These are phyloP conservation scores for Poeciliopsis gracilis DNA, from an alignment of 2,797 vertebrate species.

Conservation along the genomic window DNA sequence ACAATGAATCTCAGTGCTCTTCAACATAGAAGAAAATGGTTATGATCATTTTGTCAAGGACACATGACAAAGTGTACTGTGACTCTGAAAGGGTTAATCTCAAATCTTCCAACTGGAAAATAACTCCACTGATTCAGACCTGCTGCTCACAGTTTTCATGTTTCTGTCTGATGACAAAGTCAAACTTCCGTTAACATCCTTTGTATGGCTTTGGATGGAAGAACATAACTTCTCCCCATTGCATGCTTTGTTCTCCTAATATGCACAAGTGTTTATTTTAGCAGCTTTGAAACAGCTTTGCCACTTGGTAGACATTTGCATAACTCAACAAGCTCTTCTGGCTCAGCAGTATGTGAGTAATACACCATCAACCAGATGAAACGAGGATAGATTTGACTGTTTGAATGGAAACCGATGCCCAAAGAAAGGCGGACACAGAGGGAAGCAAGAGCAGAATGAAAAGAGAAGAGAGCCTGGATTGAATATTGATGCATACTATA, in stretches of 20 bases:
- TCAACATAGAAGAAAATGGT: too few relatives aligned
- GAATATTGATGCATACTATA: conserved; percentile 12
- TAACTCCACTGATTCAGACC: neutral
- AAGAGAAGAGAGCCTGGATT: neutral
- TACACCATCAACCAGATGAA: conserved; percentile 35
- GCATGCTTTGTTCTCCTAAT: conserved; percentile 34
- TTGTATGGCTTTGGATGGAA: conserved; percentile 17
- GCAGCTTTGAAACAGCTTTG: conserved; percentile 41
- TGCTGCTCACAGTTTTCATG: neutral
- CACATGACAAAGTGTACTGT: too few relatives aligned
- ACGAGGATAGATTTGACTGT: conserved; percentile 26
- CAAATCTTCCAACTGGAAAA: neutral
- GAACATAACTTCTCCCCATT: conserved; percentile 17
- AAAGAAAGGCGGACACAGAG: conserved; percentile 12
- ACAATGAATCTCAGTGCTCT: too few relatives aligned
- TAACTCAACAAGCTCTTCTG: conserved; percentile 51
- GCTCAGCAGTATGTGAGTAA: conserved; percentile 24
- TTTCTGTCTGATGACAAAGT: conserved; percentile 26
- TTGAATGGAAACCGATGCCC: conserved; percentile 8
- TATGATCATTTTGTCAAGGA: too few relatives aligned
- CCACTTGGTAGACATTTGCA: conserved; percentile 33
- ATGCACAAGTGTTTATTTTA: conserved; percentile 39
- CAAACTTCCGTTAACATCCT: conserved; percentile 16
- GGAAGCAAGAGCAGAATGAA: conserved; percentile 6
- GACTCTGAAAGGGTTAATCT: neutral